Percentiles rank a stretch among this genome's conserved stretches.
Evolutionary conservation across 1,140 invertebrate species (phyloP).

Genomic region (Ceratosolen solmsi): DNA sequence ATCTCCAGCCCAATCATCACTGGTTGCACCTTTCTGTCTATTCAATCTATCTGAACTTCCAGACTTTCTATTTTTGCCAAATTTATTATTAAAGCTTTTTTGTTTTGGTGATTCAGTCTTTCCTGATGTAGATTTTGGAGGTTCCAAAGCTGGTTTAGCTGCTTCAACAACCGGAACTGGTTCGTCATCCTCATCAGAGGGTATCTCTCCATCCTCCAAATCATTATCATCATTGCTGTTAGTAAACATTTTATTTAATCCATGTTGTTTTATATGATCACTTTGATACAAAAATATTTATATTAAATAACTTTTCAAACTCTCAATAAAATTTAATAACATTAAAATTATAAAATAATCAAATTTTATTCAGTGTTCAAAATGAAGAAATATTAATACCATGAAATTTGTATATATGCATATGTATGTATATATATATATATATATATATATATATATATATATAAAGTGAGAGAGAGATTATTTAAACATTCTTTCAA

Average conservation of each 20-base stretch:
- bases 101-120: conserved; percentile 60
- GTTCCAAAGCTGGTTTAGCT: conserved; percentile 54
- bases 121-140: conserved; percentile 10
- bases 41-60: conserved; percentile 59
- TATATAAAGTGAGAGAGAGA: neutral
- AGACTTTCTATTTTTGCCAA: conserved; percentile 65
- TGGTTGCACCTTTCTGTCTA: conserved; percentile 70
- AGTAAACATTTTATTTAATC: conserved; percentile 20
- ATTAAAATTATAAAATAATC: no score
- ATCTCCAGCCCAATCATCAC: conserved; percentile 83
- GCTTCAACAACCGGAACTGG: conserved; percentile 56
- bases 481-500: no score
- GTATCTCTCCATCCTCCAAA: conserved; percentile 78
- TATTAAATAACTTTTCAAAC: neutral
- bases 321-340: neutral
- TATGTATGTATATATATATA: no score
- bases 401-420: neutral
- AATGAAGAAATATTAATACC: neutral
- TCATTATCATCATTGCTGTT: conserved; percentile 69
- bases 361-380: neutral
- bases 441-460: no score
- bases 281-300: neutral
- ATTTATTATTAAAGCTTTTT: conserved; percentile 64
- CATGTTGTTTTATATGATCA: neutral
- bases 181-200: conserved; percentile 76